Evolutionary conservation across 2,113 vertebrate genomes (phyloP).

Genomic region (Laticauda laticaudata): DNA sequence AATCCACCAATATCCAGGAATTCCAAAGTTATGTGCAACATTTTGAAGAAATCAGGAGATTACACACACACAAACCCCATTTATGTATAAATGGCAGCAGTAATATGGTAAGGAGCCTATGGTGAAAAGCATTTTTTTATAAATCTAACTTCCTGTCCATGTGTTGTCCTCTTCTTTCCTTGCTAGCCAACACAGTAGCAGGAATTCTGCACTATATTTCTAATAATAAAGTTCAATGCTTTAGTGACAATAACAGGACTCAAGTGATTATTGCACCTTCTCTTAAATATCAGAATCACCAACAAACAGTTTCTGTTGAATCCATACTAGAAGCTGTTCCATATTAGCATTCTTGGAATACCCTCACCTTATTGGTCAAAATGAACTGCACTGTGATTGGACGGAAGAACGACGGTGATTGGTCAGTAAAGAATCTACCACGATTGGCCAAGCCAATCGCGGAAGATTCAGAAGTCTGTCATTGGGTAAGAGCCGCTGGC

Average conservation of each 20-base stretch:
- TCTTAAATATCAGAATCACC: neutral
- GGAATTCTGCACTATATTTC: neutral
- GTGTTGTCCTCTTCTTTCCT: neutral
- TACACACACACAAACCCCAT: no score
- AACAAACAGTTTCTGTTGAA: neutral
- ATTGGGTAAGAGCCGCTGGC: no score
- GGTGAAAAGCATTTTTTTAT: neutral
- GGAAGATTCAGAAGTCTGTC: no score
- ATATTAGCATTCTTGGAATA: no score
- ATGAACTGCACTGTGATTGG: no score
- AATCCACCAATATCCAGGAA: neutral
- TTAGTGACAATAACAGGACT: neutral
- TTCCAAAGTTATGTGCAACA: neutral
- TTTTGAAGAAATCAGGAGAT: neutral
- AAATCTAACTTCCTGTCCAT: no score
- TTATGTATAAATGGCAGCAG: neutral
- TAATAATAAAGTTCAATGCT: neutral
- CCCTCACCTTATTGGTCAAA: no score
- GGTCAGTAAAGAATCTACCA: no score
- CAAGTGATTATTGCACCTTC: neutral
- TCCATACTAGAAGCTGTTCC: neutral
- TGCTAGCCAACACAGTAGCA: neutral
- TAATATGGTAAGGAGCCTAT: neutral
- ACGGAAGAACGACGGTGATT: no score
- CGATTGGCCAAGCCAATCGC: no score